Base-by-base conservation (phyloP, 2,797 vertebrate species). In the Manis pentadactyla region DNA sequence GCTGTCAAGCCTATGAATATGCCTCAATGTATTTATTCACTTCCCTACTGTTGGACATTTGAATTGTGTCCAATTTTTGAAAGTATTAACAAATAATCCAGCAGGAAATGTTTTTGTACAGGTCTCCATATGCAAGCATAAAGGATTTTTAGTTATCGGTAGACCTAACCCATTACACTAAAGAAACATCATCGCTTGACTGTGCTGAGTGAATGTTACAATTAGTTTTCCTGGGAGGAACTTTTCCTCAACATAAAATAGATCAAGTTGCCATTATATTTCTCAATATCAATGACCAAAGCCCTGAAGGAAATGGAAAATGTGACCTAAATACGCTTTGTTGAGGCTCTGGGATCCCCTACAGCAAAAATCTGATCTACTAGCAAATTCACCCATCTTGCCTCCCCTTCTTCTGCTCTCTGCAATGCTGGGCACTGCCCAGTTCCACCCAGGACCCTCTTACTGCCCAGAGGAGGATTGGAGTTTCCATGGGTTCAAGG, bases 271-370 rank as follows among this genome's bases (percentile, higher is more conserved):
- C 49, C 39, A 57, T 77, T 81, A n/a, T 53, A 23, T 68, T 94
- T 96, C 90, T 94, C 34, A 68, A 18, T 37, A 84, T 59, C 77
- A 51, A 19, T 63, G 73, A 66, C 46, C 49, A 87, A 83, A 90
- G 71, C 51, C 64, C 84, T 64, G 13, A 68, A 96, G 75, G 64
- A 84, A 87, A 49, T 73, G 87, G 59, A 87, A 81, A 93, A 59
- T 21, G 42, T 27, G 55, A 91, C 53, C 37, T n/a, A 42, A 25
- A 42, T 17, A 12, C 0, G 4, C 31, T 74, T 53, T 66, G 5
- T 9, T 1, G 8, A 27, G 49, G 8, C 79, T 46, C 53, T 75
- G 34, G 68, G 21, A 31, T 73, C 31, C 37, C 46, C 53, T 11
- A 18, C 7, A 75, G 71, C 29, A 42, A 61, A 21, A 91, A 51